Evolutionary conservation across 37 sponge, comb jelly and placozoan genomes (phyloP).

Genomic region (Amphimedon queenslandica): DNA sequence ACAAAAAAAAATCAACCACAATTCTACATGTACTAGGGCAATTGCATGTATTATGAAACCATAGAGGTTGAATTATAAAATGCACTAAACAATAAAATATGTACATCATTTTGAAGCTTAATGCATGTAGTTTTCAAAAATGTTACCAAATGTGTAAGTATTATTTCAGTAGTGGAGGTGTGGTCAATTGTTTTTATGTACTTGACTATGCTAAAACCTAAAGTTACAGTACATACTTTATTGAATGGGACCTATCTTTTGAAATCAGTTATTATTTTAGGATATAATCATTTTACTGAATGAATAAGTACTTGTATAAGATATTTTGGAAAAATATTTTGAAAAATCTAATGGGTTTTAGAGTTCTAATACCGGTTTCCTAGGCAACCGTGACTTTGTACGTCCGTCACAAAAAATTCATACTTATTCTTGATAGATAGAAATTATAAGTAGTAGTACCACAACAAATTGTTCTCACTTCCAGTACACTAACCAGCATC

Average conservation of each 20-base stretch:
- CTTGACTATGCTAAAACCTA: background rate
- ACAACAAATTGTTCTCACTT: slow-evolving; percentile 1
- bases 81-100: background rate
- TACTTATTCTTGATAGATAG: background rate
- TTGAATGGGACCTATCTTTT: background rate
- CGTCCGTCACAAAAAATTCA: slow-evolving; percentile 25
- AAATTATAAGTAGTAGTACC: background rate
- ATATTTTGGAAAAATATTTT: slow-evolving; percentile 5
- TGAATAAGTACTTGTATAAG: background rate
- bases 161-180: background rate
- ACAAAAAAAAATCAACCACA: no score
- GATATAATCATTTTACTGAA: background rate
- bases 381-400: background rate
- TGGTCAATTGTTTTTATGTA: slow-evolving; percentile 13
- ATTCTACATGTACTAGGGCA: slow-evolving; percentile 1
- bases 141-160: background rate
- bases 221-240: background rate
- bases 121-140: slow-evolving; percentile 22
- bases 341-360: background rate
- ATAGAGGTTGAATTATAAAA: slow-evolving; percentile 5
- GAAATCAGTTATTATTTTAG: background rate
- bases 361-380: background rate
- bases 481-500: background rate
- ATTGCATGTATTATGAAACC: slow-evolving; percentile 29
- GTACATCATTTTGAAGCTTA: slow-evolving; percentile 24